Evolutionary conservation across 2,888 invertebrate genomes (phyloP).

Genomic region (Artemia sp.): DNA sequence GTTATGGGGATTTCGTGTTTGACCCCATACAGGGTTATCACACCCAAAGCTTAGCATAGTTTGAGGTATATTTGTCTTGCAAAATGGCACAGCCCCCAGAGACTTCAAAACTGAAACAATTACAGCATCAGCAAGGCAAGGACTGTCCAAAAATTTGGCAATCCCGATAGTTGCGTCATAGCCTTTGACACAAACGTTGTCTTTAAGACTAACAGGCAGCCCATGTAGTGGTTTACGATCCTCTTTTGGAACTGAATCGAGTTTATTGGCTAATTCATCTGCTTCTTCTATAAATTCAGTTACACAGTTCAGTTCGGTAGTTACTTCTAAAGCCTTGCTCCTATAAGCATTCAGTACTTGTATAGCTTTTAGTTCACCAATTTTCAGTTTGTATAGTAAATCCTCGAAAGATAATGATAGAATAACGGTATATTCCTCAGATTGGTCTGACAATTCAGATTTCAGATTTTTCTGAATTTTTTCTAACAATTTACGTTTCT

Average conservation of each 20-base stretch:
- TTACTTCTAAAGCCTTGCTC: slow-evolving; percentile 27
- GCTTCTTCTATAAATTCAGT: slow-evolving; percentile 28
- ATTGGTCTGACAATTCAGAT: no score
- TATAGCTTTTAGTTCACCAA: no score
- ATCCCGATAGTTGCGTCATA: slow-evolving; percentile 31
- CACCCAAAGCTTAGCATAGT: slow-evolving; percentile 27
- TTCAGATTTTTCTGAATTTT: no score
- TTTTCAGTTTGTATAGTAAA: no score
- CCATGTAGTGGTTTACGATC: slow-evolving; percentile 29
- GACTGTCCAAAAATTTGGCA: slow-evolving; percentile 28
- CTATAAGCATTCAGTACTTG: no score
- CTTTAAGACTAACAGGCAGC: slow-evolving; percentile 31
- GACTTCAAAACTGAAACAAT: slow-evolving; percentile 25
- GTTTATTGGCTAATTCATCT: slow-evolving; percentile 24
- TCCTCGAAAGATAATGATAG: no score
- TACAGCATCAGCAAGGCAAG: slow-evolving; percentile 23
- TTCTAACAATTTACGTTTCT: no score
- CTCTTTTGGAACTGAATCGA: slow-evolving; percentile 23
- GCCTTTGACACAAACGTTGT: slow-evolving; percentile 30
- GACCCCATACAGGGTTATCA: slow-evolving; percentile 33
- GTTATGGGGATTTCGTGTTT: slow-evolving; percentile 33
- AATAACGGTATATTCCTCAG: no score
- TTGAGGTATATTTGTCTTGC: slow-evolving; percentile 33
- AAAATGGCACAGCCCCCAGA: slow-evolving; percentile 26
- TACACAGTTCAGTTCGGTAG: slow-evolving; percentile 28